phyloP scores from a whole-genome alignment of 2,888 invertebrate species.

The Eilema caniola region DNA sequence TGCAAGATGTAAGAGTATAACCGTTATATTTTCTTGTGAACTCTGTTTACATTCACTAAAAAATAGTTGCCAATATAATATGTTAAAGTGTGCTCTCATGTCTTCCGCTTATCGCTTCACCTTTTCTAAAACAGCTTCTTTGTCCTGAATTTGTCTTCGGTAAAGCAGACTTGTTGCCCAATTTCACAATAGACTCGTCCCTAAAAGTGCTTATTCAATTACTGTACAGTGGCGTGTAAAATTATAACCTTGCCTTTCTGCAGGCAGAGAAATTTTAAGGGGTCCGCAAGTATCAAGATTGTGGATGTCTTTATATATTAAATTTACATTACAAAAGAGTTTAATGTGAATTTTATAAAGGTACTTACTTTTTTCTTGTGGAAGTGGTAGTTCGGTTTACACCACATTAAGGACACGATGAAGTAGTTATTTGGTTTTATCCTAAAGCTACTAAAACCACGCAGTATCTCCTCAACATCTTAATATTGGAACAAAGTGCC shows the following conservation, averaged over 20 bases:
- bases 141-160: constrained; percentile 13
- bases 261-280: neutral
- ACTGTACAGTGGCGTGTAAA: constrained; percentile 42
- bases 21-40: too few species aligned
- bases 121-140: neutral
- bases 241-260: constrained; percentile 24
- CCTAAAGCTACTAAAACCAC: neutral
- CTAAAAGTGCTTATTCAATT: constrained; percentile 15
- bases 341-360: neutral
- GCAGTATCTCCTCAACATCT: neutral
- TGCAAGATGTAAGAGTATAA: too few species aligned
- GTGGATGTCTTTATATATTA: neutral
- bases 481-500: neutral
- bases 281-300: neutral
- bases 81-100: neutral
- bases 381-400: neutral
- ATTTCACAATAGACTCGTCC: constrained; percentile 45
- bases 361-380: neutral
- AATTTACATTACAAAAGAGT: neutral
- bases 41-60: neutral
- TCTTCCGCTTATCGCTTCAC: neutral
- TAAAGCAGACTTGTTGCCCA: constrained; percentile 43
- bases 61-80: neutral
- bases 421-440: neutral
- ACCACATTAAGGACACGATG: neutral